These are phyloP conservation scores for Drosophila auraria DNA, from an alignment of 1,140 invertebrate genomes.

Conservation along the genomic window DNA sequence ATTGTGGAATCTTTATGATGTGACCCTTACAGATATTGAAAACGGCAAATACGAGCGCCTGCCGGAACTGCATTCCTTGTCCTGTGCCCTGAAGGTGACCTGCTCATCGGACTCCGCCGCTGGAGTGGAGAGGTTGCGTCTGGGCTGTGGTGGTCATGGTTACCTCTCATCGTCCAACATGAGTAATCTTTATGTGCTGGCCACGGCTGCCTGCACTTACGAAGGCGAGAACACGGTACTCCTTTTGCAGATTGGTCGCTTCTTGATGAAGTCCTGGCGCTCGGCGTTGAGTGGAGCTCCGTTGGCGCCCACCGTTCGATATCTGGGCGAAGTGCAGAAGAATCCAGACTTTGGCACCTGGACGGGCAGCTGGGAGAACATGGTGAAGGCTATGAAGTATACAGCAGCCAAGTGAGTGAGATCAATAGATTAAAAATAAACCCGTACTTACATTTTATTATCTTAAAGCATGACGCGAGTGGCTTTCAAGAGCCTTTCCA, in stretches of 20 bases:
- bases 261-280: slow-evolving; percentile 91
- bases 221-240: slow-evolving; percentile 98
- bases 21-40: slow-evolving; percentile 91
- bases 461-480: slow-evolving; percentile 88
- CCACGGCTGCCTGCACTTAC: slow-evolving; percentile 95
- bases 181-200: slow-evolving; percentile 91
- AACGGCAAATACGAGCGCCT: slow-evolving; percentile 91
- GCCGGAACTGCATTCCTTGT: slow-evolving; percentile 94
- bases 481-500: slow-evolving; percentile 88
- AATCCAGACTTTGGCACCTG: slow-evolving; percentile 85
- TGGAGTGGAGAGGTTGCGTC: slow-evolving; percentile 91
- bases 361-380: slow-evolving; percentile 88
- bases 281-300: slow-evolving; percentile 86
- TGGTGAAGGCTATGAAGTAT: slow-evolving; percentile 88
- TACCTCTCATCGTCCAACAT: slow-evolving; percentile 94
- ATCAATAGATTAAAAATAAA: background rate
- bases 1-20: slow-evolving; percentile 93
- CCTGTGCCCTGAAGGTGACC: slow-evolving; percentile 95
- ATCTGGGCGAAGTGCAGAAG: slow-evolving; percentile 86
- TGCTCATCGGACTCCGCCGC: slow-evolving; percentile 89
- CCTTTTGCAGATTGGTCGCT: slow-evolving; percentile 94
- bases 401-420: slow-evolving; percentile 89
- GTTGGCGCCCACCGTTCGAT: slow-evolving; percentile 88
- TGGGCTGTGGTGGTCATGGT: slow-evolving; percentile 97
- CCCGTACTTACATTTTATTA: slow-evolving; percentile 12